Base-by-base conservation (phyloP, 1,140 invertebrate species). In the Dryas iulia region DNA sequence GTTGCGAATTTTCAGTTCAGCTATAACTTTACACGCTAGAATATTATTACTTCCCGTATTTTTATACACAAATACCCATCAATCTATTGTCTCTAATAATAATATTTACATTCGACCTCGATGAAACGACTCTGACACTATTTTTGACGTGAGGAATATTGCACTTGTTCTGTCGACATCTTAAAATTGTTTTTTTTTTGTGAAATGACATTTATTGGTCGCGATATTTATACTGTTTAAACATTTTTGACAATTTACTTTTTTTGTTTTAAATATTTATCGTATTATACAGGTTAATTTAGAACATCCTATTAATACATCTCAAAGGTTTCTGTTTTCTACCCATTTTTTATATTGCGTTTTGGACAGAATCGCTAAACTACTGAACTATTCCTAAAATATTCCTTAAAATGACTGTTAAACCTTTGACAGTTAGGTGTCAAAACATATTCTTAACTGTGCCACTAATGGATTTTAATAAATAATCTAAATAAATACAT, bases 21-120 rank as follows among this genome's bases (percentile, higher is more conserved):
- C 39, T 47, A 21, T 47, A 47, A 18, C 0, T 21, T 47, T 47
- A 18, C 1, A 47, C 6, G 39, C 39, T 47, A 47, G 39, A 47
- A 47, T 47, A 47, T 47, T 47, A 47, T 47, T 3, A 47, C 18
- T 21, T 47, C 39, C 14, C 39, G n/a, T 47, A 47, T 47, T 47
- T 39, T 47, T 47, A 10, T 47, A 47, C 39, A 8, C 18, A 10
- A 7, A 47, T 47, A 47, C 21, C 14, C 39, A 47, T 39, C 14
- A 39, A 35, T 18, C 39, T 47, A 47, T 60, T 35, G 31, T 35
- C 8, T 28, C 21, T 60, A 59, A 60, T 60, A 61, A 23, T 61
- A 61, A n/a, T 28, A 28, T 28, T 28, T 28, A 28, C 26, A 28
- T 47, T 21, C 35, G 65, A 33, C 58, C 57, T 66, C 26, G 57